Evolutionary conservation across 2,797 vertebrate genomes (phyloP).

Genomic region (Sciurus carolinensis): DNA sequence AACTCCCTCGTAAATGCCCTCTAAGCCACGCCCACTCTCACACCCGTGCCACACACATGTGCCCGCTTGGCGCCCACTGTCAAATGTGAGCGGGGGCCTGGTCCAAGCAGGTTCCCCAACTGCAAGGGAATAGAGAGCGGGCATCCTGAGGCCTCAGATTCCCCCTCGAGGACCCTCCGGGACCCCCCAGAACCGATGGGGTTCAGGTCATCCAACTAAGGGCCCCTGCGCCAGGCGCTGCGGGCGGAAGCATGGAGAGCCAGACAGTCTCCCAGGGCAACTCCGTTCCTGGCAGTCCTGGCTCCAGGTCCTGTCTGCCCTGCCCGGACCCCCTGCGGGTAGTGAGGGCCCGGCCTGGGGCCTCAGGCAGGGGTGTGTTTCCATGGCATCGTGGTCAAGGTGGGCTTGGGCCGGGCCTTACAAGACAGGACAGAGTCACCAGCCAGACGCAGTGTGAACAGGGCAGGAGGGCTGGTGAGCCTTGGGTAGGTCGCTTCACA

Average conservation of each 20-base stretch:
- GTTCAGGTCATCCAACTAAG: neutral
- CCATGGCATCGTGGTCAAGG: neutral
- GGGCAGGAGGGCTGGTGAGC: neutral
- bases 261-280: neutral
- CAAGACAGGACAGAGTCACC: neutral
- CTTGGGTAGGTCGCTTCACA: neutral
- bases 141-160: neutral
- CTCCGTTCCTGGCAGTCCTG: neutral
- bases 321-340: neutral
- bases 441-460: neutral
- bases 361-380: neutral
- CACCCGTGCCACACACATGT: rapidly evolving
- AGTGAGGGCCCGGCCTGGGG: neutral
- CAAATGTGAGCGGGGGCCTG: neutral
- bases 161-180: neutral
- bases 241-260: rapidly evolving
- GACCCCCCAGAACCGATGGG: neutral
- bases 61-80: neutral
- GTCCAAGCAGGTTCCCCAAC: neutral
- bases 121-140: neutral
- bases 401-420: neutral
- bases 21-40: neutral
- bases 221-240: neutral
- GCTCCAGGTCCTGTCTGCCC: neutral
- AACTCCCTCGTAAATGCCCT: neutral